A percentile compares a stretch with the other conserved stretches of the same genome.
These are phyloP conservation scores for Caenorhabditis becei DNA, from an alignment of 2,888 invertebrate genomes.

Conservation along the genomic window DNA sequence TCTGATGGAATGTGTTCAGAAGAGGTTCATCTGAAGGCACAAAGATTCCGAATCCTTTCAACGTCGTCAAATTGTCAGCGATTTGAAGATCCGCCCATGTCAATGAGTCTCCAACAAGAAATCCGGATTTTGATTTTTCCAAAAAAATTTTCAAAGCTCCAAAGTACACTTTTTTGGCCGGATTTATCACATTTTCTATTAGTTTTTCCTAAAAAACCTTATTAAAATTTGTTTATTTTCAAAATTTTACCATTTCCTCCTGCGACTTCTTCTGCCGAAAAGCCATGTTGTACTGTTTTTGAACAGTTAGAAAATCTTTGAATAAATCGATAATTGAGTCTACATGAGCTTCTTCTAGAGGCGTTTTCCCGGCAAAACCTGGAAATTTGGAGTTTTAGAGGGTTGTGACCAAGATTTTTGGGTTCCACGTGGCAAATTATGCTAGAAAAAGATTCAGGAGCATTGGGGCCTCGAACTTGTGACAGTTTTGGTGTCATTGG, in stretches of 20 bases:
- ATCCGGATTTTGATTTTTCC: slow-evolving; percentile 10
- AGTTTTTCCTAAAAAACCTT: slow-evolving; percentile 1
- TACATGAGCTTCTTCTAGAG: not conserved
- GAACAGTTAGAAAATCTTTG: slow-evolving; percentile 18
- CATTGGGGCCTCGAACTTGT: too few relatives aligned
- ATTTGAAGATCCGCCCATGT: slow-evolving; percentile 30
- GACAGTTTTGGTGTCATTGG: too few relatives aligned
- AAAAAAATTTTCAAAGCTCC: not conserved
- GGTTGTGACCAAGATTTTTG: too few relatives aligned
- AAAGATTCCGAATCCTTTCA: slow-evolving; percentile 7
- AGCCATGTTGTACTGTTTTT: not conserved
- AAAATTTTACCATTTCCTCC: not conserved
- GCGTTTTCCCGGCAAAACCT: slow-evolving; percentile 9
- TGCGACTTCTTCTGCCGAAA: not conserved
- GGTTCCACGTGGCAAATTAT: too few relatives aligned
- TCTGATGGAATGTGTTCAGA: slow-evolving; percentile 9
- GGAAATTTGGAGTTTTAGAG: slow-evolving; percentile 3
- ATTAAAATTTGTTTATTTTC: too few relatives aligned
- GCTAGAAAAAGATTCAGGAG: too few relatives aligned
- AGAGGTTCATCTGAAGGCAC: not conserved
- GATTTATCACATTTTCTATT: not conserved
- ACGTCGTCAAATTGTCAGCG: slow-evolving; percentile 24
- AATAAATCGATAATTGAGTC: slow-evolving; percentile 16
- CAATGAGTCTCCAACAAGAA: slow-evolving; percentile 19
- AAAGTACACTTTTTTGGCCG: slow-evolving; percentile 8